A percentile compares a stretch with the other conserved stretches of the same genome.
Evolutionary conservation across 1,140 invertebrate species (phyloP).

Genomic region (Scylla paramamosain): DNA sequence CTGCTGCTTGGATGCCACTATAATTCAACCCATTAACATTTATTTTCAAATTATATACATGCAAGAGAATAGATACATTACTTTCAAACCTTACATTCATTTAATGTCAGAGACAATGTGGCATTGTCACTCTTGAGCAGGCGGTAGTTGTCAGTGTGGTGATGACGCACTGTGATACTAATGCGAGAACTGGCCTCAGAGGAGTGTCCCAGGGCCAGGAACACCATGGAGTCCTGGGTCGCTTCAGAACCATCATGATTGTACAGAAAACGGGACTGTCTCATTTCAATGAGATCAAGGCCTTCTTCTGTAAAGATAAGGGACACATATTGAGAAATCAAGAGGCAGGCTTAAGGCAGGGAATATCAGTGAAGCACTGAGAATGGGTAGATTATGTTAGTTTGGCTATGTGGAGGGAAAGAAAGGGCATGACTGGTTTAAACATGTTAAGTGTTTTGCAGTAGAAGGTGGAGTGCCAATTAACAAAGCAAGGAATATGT

Average conservation of each 20-base stretch:
- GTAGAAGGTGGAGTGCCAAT: too few relatives aligned
- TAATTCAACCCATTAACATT: too few relatives aligned
- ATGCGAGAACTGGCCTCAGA: constrained; percentile 72
- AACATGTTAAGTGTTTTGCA: too few relatives aligned
- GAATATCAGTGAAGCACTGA: too few relatives aligned
- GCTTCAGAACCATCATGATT: constrained; percentile 79
- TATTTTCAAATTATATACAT: too few relatives aligned
- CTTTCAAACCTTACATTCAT: constrained; percentile 65
- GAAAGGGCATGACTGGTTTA: too few relatives aligned
- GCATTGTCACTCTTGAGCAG: constrained; percentile 64
- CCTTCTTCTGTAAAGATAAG: constrained; percentile 67
- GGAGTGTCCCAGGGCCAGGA: constrained; percentile 69
- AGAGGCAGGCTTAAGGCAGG: background rate
- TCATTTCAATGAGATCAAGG: constrained; percentile 46
- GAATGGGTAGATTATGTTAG: too few relatives aligned
- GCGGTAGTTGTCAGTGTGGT: constrained; percentile 64
- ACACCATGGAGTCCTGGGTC: constrained; percentile 78
- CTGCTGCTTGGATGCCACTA: too few relatives aligned
- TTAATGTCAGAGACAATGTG: constrained; percentile 66
- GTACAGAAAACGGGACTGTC: constrained; percentile 79
- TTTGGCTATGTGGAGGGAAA: too few relatives aligned
- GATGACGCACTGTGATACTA: constrained; percentile 58
- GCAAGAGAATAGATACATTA: too few relatives aligned
- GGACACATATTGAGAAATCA: background rate
- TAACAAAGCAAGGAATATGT: too few relatives aligned